Conservation (phyloP, 2,888 invertebrate species). For the Eupelmus urozonus region DNA sequence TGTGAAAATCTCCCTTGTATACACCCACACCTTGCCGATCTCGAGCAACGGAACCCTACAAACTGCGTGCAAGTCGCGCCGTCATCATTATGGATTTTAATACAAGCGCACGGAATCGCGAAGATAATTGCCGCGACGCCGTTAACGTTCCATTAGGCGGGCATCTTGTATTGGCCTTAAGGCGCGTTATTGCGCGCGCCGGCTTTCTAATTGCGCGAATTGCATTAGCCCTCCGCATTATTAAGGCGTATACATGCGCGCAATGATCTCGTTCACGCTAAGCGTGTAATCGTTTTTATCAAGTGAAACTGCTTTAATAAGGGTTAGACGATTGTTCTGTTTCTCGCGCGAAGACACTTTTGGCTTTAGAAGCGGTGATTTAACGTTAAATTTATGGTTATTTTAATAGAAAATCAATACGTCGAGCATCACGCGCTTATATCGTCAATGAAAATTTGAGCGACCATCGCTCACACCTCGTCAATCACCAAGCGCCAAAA, state of each 20-base stretch:
- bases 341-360: no score
- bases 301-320: no score
- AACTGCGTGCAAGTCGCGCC: not conserved
- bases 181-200: slow-evolving; percentile 71
- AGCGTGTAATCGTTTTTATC: no score
- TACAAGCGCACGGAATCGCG: slow-evolving; percentile 60
- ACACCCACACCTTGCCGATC: not conserved
- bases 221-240: slow-evolving; percentile 72
- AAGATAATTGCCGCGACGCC: slow-evolving; percentile 74
- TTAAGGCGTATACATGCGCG: slow-evolving; percentile 69
- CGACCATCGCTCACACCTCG: no score
- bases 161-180: slow-evolving; percentile 75
- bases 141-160: slow-evolving; percentile 75
- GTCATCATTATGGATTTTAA: slow-evolving; percentile 65
- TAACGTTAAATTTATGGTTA: no score
- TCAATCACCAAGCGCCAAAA: no score
- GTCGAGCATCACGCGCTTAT: no score
- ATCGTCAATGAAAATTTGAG: no score
- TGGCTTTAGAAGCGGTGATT: no score
- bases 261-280: no score
- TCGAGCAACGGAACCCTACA: not conserved
- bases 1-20: not conserved
- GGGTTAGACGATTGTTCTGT: no score
- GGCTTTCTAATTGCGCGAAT: slow-evolving; percentile 71
- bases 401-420: no score